Evolutionary conservation across 2,113 vertebrate genomes (phyloP).

Genomic region (Neogobius melanostomus): DNA sequence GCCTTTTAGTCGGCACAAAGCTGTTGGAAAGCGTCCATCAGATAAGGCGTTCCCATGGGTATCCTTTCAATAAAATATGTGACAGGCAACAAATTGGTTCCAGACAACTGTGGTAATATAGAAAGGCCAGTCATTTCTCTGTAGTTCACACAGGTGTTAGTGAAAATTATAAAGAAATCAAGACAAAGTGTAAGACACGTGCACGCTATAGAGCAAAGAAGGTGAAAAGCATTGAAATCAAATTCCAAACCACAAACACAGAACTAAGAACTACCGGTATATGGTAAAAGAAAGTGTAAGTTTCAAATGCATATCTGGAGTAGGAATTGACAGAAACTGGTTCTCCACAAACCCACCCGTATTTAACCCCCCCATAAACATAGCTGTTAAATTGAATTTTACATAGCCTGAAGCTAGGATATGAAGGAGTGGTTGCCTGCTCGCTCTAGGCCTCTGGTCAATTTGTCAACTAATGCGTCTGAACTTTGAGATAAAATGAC

Average conservation of each 20-base stretch:
- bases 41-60: conserved; percentile 74
- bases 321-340: conserved; percentile 19
- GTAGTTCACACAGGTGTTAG: conserved; percentile 34
- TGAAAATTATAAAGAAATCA: conserved; percentile 7
- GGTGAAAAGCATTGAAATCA: neutral
- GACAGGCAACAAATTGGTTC: conserved; percentile 68
- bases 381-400: conserved; percentile 45
- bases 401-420: conserved; percentile 38
- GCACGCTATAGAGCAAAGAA: conserved; percentile 11
- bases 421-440: conserved; percentile 23
- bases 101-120: conserved; percentile 65
- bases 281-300: neutral
- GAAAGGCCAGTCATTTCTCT: conserved; percentile 54
- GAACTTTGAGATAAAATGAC: conserved; percentile 51
- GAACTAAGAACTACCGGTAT: too few relatives aligned
- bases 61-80: conserved; percentile 70
- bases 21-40: conserved; percentile 78
- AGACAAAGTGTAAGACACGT: neutral
- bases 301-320: conserved; percentile 16
- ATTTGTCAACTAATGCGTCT: conserved; percentile 36
- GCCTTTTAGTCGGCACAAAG: conserved; percentile 77
- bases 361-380: conserved; percentile 43
- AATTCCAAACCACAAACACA: too few relatives aligned
- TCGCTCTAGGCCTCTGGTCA: conserved; percentile 38
- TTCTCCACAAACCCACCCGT: conserved; percentile 29